A percentile compares a stretch with the other conserved stretches of the same genome.
Conservation (phyloP, 2,888 invertebrate genomes). For the Muscina levida region DNA sequence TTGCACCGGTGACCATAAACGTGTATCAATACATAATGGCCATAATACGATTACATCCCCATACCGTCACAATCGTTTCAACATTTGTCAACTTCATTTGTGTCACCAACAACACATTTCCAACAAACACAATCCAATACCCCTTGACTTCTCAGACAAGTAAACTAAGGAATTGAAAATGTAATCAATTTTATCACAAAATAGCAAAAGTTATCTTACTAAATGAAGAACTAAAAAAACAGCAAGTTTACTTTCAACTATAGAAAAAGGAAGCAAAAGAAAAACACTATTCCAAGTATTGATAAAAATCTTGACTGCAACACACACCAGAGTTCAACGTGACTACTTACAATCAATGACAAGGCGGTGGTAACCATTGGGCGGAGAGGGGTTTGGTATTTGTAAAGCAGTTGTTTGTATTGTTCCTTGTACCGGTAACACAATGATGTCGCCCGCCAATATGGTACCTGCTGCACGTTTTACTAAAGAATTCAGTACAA, state of each 20-base stretch:
- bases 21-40: too few species aligned
- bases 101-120: too few species aligned
- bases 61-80: too few species aligned
- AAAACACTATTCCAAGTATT: constrained; percentile 10
- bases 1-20: too few species aligned
- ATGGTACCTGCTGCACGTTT: too few species aligned
- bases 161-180: neutral
- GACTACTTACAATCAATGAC: neutral
- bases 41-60: too few species aligned
- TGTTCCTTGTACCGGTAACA: neutral
- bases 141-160: too few species aligned
- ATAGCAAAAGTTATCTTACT: neutral
- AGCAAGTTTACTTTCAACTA: neutral
- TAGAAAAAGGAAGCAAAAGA: neutral
- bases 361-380: neutral
- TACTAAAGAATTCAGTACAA: too few species aligned
- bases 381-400: neutral
- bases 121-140: too few species aligned
- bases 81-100: too few species aligned
- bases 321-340: neutral
- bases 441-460: neutral
- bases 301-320: constrained; percentile 19
- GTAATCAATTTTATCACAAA: neutral
- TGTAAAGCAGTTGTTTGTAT: too few species aligned
- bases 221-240: neutral